Evolutionary conservation across 1,140 invertebrate genomes (phyloP).

Genomic region (Orius insidiosus): DNA sequence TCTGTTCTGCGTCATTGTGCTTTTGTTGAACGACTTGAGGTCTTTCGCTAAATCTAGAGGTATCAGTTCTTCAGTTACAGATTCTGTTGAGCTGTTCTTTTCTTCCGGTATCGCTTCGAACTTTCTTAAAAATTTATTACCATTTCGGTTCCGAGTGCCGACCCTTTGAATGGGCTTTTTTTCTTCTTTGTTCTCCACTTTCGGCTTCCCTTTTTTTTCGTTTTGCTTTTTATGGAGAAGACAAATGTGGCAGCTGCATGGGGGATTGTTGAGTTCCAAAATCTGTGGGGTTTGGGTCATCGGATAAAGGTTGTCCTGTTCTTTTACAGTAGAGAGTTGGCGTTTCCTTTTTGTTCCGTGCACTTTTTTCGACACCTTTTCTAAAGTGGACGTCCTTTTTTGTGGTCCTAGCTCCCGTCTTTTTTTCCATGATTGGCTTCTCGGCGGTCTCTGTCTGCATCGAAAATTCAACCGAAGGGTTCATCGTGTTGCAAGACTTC

Average conservation of each 20-base stretch:
- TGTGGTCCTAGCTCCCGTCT: background rate
- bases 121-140: slow-evolving; percentile 1
- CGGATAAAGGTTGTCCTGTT: background rate
- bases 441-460: slow-evolving; percentile 1
- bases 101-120: slow-evolving; percentile 22
- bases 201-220: background rate
- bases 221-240: slow-evolving; percentile 7
- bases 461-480: slow-evolving; percentile 2
- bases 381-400: slow-evolving; percentile 8
- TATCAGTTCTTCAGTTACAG: slow-evolving; percentile 3
- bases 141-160: background rate
- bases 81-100: slow-evolving; percentile 16
- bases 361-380: slow-evolving; percentile 3
- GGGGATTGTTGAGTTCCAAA: slow-evolving; percentile 12
- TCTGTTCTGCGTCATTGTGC: slow-evolving; percentile 3
- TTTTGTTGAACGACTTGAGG: background rate
- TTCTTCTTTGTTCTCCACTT: background rate
- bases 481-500: slow-evolving; percentile 10
- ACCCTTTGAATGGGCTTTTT: slow-evolving; percentile 6
- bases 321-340: background rate
- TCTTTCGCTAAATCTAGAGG: too few species aligned
- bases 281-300: slow-evolving; percentile 4
- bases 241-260: slow-evolving; percentile 13
- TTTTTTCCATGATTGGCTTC: background rate
- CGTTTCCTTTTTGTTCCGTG: slow-evolving; percentile 1